Base-by-base conservation (phyloP, 2,888 invertebrate species). In the Ommatoiulus sabulosus region DNA sequence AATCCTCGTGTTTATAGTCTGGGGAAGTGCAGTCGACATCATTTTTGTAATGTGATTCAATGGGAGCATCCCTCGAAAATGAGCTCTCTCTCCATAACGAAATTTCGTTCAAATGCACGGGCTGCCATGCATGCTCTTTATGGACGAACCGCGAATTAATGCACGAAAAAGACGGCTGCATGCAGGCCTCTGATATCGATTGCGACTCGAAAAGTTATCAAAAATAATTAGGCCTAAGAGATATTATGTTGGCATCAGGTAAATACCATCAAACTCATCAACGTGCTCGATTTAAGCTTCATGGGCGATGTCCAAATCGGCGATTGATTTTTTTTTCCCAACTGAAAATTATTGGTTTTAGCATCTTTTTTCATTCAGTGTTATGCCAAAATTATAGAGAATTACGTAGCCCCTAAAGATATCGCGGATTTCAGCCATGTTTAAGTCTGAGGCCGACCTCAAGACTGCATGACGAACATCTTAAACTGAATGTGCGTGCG, bases 11-110 rank as follows among this genome's bases (percentile, higher is more conserved):
- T 85, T 46, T 72, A 72, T 72, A 72, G 72, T 72, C 72, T 72
- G 72, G 72, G 85, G 44, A 46, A 44, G 44, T 46, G 46, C 85
- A 44, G 85, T 85, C 85, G 85, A 85, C 85, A 85, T 85, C 72
- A 72, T 85, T 85, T 85, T 46, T 85, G 85, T 46, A 85, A 85
- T 85, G 85, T 44, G 85, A 85, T 85, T 85, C 85, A 46, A 85
- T 44, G 46, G 85, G 44, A 85, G 46, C 85, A 46, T 46, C 44
- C 85, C 44, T 44, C 85, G 44, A 44, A 46, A 46, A 85, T 85
- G 85, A 44, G 46, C 46, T 85, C 46, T 85, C 46, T 85, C 46
- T 85, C 44, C 72, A 72, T 72, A 85, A 85, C 44, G 20, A 85
- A 85, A 85, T 46, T 85, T 85, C 85, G 46, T 85, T 44, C 44